Evolutionary conservation across 2,113 vertebrate genomes (phyloP).

Genomic region (Coptodon rendalli): DNA sequence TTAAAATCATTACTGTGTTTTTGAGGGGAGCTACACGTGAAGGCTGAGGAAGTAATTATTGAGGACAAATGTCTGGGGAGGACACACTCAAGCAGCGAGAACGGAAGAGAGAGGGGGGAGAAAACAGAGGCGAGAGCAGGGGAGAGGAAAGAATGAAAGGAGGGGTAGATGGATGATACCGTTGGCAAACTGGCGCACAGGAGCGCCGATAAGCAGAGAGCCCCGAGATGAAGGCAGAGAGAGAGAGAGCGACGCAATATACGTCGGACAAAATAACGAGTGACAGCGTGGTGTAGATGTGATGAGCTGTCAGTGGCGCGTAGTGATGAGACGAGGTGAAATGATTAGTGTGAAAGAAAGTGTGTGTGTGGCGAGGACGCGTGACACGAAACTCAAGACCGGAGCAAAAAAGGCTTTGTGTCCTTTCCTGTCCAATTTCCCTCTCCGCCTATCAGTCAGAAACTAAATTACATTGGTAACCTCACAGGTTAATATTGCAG

Average conservation of each 20-base stretch:
- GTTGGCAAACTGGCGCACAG: background rate
- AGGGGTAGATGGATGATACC: background rate
- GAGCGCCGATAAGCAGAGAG: background rate
- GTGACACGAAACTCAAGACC: background rate
- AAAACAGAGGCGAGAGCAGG: background rate
- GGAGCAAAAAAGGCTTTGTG: background rate
- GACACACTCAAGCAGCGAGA: background rate
- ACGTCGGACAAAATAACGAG: conserved; percentile 32
- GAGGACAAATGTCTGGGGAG: conserved; percentile 23
- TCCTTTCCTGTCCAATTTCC: conserved; percentile 1
- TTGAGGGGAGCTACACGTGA: background rate
- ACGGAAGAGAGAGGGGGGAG: background rate
- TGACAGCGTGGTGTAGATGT: conserved; percentile 12
- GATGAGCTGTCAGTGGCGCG: conserved; percentile 28
- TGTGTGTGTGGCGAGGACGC: background rate
- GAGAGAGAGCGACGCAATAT: background rate
- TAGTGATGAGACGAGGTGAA: background rate
- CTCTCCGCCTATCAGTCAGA: background rate
- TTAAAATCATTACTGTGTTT: conserved; percentile 50
- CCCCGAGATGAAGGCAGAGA: background rate
- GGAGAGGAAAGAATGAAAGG: background rate
- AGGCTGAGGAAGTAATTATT: conserved; percentile 42
- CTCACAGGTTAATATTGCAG: background rate
- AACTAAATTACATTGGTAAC: background rate
- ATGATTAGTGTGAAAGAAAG: background rate